Evolutionary conservation across 2,797 vertebrate genomes (phyloP).

Genomic region (Acanthiza pusilla): DNA sequence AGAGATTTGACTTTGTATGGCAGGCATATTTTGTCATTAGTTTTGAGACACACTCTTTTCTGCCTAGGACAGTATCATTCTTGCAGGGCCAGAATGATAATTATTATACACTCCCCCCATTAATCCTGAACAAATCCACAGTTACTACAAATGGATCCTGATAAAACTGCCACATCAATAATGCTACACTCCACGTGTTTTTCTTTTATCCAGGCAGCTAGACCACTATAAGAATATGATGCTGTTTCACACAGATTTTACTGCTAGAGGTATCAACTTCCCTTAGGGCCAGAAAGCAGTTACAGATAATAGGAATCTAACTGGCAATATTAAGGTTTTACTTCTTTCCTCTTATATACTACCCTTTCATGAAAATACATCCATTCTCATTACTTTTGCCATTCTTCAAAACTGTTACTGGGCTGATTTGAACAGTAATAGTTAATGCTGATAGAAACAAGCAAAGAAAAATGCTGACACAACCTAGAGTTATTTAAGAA

Average conservation of each 20-base stretch:
- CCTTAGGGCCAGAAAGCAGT: conserved; percentile 35
- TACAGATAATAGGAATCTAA: conserved; percentile 43
- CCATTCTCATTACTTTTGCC: conserved; percentile 19
- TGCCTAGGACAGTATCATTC: neutral
- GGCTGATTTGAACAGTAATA: conserved; percentile 10
- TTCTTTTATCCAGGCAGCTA: neutral
- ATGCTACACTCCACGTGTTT: neutral
- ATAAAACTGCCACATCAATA: neutral
- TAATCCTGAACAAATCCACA: neutral
- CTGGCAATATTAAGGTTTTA: conserved; percentile 22
- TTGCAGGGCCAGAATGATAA: neutral
- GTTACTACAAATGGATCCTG: neutral
- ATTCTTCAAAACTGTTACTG: conserved; percentile 20
- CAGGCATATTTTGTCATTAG: neutral
- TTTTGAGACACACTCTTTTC: neutral
- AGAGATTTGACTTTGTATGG: neutral
- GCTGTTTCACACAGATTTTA: neutral
- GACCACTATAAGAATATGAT: neutral
- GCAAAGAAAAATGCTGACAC: conserved; percentile 18
- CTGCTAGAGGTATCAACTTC: conserved; percentile 4
- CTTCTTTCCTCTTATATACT: neutral
- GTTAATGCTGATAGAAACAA: conserved; percentile 21
- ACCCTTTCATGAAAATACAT: conserved; percentile 14
- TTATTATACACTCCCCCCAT: neutral
- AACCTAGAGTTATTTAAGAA: neutral